A percentile compares a stretch with the other conserved stretches of the same genome.
These are phyloP conservation scores for Brachyistius frenatus DNA, from an alignment of 2,113 vertebrate genomes.

Conservation along the genomic window DNA sequence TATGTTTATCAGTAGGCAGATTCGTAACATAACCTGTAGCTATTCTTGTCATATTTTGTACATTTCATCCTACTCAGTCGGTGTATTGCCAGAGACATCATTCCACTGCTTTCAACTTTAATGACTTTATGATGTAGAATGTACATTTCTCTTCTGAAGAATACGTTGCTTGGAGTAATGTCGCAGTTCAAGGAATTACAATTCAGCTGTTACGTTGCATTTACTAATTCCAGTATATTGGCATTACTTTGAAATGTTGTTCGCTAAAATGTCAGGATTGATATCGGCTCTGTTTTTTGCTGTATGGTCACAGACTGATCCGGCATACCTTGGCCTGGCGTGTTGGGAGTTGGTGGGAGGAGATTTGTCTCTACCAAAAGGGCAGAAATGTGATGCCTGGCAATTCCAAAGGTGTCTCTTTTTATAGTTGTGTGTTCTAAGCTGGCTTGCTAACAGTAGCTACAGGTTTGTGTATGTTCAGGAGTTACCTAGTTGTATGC, in stretches of 20 bases:
- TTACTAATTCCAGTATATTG: background rate
- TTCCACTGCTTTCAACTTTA: slow-evolving; percentile 1
- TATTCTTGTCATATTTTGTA: background rate
- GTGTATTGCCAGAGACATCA: background rate
- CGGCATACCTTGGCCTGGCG: too few relatives aligned
- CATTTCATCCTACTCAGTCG: background rate
- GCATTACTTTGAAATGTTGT: background rate
- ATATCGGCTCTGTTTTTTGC: background rate
- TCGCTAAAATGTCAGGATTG: background rate
- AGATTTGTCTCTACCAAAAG: too few relatives aligned
- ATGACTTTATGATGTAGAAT: slow-evolving; percentile 1
- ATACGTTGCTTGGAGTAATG: background rate
- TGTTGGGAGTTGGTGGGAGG: too few relatives aligned
- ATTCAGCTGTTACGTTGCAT: background rate
- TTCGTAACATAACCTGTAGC: background rate
- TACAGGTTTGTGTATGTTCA: too few relatives aligned
- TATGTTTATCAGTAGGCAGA: background rate
- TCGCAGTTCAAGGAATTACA: background rate
- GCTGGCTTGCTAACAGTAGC: too few relatives aligned
- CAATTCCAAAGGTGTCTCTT: too few relatives aligned
- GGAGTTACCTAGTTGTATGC: too few relatives aligned
- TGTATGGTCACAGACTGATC: too few relatives aligned
- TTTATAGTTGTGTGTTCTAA: too few relatives aligned
- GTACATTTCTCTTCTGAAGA: slow-evolving; percentile 1
- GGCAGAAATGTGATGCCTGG: too few relatives aligned